Percentiles rank a stretch among this genome's conserved stretches.
Conservation (phyloP, 2,113 vertebrate genomes). For the Atrichornis clamosus region DNA sequence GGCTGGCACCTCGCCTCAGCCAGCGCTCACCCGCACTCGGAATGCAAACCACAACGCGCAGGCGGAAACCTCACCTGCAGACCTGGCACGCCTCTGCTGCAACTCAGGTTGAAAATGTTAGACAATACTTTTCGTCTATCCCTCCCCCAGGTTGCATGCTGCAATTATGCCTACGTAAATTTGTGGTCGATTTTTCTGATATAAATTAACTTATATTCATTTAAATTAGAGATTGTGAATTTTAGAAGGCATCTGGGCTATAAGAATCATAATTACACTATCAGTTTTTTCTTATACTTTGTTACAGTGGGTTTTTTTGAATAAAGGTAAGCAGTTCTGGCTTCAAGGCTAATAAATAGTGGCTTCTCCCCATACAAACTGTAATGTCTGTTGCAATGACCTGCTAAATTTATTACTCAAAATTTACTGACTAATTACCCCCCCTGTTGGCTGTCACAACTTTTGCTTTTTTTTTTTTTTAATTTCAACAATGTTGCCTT, state of each 20-base stretch:
- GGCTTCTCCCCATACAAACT: not conserved
- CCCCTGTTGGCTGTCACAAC: not conserved
- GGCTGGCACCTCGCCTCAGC: not conserved
- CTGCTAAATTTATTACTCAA: slow-evolving; percentile 7
- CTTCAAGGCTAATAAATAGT: not conserved
- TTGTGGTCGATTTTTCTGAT: not conserved
- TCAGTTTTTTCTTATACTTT: not conserved
- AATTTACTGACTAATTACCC: slow-evolving; percentile 19
- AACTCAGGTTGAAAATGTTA: not conserved
- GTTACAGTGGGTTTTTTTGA: not conserved
- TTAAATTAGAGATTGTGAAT: not conserved
- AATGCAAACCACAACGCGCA: not conserved
- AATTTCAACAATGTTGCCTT: slow-evolving; percentile 6
- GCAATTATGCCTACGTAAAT: not conserved
- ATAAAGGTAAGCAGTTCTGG: not conserved
- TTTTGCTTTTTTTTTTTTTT: not conserved
- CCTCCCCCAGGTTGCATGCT: not conserved
- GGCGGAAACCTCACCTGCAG: not conserved
- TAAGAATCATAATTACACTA: not conserved
- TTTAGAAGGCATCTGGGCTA: not conserved
- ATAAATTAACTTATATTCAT: not conserved
- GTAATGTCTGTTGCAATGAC: not conserved
- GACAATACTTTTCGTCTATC: not conserved
- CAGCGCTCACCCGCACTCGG: not conserved
- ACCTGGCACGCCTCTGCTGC: not conserved